Evolutionary conservation across 2,888 invertebrate species (phyloP).

Genomic region (Orthosia gracilis): DNA sequence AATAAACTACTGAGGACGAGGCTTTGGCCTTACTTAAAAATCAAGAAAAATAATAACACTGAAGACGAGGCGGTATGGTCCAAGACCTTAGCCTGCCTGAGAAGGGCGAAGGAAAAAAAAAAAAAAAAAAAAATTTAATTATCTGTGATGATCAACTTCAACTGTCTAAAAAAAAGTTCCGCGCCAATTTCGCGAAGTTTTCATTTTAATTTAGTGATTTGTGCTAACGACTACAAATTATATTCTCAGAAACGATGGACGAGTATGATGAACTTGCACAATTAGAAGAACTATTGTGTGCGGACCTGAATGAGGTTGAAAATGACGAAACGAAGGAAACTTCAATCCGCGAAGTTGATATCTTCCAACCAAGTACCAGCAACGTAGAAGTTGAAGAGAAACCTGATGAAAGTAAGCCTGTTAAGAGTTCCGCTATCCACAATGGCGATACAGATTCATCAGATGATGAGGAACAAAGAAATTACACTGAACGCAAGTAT

Average conservation of each 20-base stretch:
- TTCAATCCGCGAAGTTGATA: conserved; percentile 79
- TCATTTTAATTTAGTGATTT: not conserved
- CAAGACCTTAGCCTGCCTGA: too few species aligned
- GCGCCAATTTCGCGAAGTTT: conserved; percentile 51
- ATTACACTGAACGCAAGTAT: conserved; percentile 94
- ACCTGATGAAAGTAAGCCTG: conserved; percentile 46
- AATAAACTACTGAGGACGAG: too few species aligned
- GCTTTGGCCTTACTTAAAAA: too few species aligned
- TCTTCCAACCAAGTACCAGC: conserved; percentile 74
- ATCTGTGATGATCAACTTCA: too few species aligned
- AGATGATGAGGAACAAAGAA: conserved; percentile 95
- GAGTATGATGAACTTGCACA: conserved; percentile 85
- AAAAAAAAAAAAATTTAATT: too few species aligned
- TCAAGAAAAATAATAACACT: too few species aligned
- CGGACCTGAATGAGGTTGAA: conserved; percentile 77
- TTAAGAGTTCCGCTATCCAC: conserved; percentile 84
- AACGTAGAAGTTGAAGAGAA: conserved; percentile 49
- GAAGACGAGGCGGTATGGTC: too few species aligned
- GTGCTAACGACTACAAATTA: not conserved
- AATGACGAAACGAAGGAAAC: conserved; percentile 52
- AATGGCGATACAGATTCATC: conserved; percentile 94
- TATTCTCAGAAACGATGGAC: conserved; percentile 68
- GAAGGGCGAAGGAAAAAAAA: too few species aligned
- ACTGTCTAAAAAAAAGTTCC: conserved; percentile 18
- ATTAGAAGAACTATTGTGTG: conserved; percentile 85